Conservation (phyloP, 2,797 vertebrate genomes). For the Micromesistius poutassou region DNA sequence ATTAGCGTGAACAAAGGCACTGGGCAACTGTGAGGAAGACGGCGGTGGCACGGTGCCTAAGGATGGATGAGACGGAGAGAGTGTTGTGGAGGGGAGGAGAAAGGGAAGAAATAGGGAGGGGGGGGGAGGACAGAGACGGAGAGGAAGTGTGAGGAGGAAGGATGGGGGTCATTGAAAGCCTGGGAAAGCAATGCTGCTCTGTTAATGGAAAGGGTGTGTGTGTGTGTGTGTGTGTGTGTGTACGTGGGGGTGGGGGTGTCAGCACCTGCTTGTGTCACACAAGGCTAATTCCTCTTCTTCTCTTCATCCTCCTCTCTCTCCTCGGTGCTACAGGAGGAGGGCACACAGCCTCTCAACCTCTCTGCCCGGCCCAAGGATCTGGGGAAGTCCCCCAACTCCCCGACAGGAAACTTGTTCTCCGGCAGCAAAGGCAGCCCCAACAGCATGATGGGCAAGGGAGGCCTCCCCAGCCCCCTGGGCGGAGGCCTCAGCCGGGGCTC, state of each 20-base stretch:
- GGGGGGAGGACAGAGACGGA: conserved; percentile 26
- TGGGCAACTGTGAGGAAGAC: conserved; percentile 87
- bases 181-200: conserved; percentile 76
- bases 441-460: conserved; percentile 79
- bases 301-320: conserved; percentile 47
- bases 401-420: conserved; percentile 86
- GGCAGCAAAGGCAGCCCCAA: conserved; percentile 87
- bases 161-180: conserved; percentile 87
- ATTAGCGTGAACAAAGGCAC: conserved; percentile 93
- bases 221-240: conserved; percentile 1
- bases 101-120: neutral
- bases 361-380: conserved; percentile 92
- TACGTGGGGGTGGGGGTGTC: neutral
- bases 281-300: conserved; percentile 45
- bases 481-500: conserved; percentile 78
- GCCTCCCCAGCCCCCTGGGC: conserved; percentile 88
- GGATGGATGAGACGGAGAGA: conserved; percentile 73
- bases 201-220: conserved; percentile 47
- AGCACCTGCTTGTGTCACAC: conserved; percentile 3
- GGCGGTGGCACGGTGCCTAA: conserved; percentile 80
- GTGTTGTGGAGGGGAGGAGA: conserved; percentile 24
- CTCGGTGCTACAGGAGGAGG: conserved; percentile 82
- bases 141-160: conserved; percentile 70
- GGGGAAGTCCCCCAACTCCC: conserved; percentile 87
- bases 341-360: conserved; percentile 93